These are phyloP conservation scores for Sphaerodactylus townsendi DNA, from an alignment of 2,113 vertebrate genomes.

Conservation along the genomic window DNA sequence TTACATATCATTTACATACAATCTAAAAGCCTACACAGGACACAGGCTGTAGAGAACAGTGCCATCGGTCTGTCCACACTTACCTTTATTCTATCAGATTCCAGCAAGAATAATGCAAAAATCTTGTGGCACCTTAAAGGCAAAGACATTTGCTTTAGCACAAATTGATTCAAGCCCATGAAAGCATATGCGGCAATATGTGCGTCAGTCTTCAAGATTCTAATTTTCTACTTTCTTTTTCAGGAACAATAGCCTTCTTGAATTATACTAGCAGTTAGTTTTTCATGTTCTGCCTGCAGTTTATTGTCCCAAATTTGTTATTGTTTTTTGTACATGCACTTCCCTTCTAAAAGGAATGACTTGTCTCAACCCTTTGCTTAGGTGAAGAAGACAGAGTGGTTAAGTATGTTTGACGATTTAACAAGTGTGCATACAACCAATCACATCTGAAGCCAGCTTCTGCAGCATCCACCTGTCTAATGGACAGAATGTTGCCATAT, in stretches of 20 bases:
- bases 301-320: neutral
- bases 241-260: neutral
- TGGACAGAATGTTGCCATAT: neutral
- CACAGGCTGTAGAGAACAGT: neutral
- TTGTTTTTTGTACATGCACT: neutral
- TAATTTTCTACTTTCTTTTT: neutral
- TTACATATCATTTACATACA: constrained; percentile 6
- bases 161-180: too few relatives aligned
- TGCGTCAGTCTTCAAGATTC: too few relatives aligned
- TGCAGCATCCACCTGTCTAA: neutral
- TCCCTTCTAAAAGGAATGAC: neutral
- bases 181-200: too few relatives aligned
- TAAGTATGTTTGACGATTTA: neutral
- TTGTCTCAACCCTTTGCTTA: neutral
- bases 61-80: neutral
- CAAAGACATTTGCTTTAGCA: too few relatives aligned
- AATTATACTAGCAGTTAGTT: neutral
- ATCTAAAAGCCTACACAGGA: neutral
- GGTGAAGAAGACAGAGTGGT: neutral
- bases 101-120: too few relatives aligned
- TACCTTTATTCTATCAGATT: neutral
- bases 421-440: neutral
- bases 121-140: too few relatives aligned
- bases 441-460: neutral
- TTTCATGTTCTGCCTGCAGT: neutral